Conservation (phyloP, 2,888 invertebrate genomes). For the Apeira syringaria region DNA sequence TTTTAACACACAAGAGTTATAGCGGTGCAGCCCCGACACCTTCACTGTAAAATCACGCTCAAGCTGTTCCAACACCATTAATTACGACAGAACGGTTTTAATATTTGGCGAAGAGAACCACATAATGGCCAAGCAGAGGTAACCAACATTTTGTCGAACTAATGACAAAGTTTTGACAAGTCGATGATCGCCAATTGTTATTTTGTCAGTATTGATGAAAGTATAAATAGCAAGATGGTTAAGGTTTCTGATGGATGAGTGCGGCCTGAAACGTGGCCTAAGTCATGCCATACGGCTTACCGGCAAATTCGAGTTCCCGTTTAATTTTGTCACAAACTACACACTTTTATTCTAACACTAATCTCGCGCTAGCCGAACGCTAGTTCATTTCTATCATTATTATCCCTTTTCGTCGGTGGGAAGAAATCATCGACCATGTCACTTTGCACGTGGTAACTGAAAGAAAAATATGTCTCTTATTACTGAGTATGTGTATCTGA, state of each 20-base stretch:
- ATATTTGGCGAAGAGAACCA: conserved; percentile 27
- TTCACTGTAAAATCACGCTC: conserved; percentile 12
- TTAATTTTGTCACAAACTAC: conserved; percentile 44
- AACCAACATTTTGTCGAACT: conserved; percentile 15
- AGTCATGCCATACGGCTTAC: conserved; percentile 78
- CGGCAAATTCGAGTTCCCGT: conserved; percentile 52
- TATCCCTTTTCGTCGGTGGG: conserved; percentile 83
- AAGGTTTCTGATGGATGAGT: conserved; percentile 44
- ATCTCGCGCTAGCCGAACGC: conserved; percentile 48
- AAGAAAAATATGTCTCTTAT: conserved; percentile 82
- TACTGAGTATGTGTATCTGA: conserved; percentile 40
- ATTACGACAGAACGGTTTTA: conserved; percentile 3
- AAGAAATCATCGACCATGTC: conserved; percentile 96
- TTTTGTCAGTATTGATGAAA: conserved; percentile 40
- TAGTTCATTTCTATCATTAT: conserved; percentile 46
- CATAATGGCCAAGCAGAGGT: conserved; percentile 38
- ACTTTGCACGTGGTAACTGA: conserved; percentile 96
- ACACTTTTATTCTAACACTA: conserved; percentile 42
- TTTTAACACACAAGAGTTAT: conserved; percentile 1
- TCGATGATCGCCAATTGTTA: conserved; percentile 60
- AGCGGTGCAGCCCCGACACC: conserved; percentile 2
- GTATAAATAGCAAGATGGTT: conserved; percentile 39
- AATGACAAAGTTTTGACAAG: conserved; percentile 44
- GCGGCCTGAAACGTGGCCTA: conserved; percentile 43
- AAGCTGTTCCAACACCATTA: conserved; percentile 22